Base-by-base conservation (phyloP, 2,888 invertebrate species). In the Polyploca ridens region DNA sequence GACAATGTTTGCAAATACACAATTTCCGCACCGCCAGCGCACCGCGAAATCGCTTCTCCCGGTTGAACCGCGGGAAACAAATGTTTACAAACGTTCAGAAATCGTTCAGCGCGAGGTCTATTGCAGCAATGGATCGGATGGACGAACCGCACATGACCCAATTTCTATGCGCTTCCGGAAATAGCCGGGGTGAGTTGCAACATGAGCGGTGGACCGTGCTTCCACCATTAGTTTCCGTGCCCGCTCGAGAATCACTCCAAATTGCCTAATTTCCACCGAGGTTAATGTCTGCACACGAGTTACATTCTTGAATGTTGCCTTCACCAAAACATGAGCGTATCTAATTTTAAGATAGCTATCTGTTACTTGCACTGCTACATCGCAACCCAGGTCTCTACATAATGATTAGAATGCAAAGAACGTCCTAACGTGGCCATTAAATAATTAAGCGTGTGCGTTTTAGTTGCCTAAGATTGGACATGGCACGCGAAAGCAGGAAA, bases 141-240 rank as follows among this genome's bases (percentile, higher is more conserved):
- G 61, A 66, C 69, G 66, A 72, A 63, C 69, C 69, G 71, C 72
- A 69, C 69, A 69, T 77, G 77, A 75, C 71, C 74, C 77, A 83
- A 82, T 88, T 90, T 85, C 85, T 77, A 86, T 76, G 72, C 78
- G 83, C 71, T 87, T 90, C 90, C 91, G 88, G 87, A 86, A 83
- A 82, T 83, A 83, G 71, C 74, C 78, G 72, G 72, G 75, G 75
- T 73, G 75, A 77, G 83, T 85, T 83, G 82, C 82, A 82, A 84
- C 79, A 79, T 78, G 78, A 62, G 84, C 91, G 79, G 73, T 87
- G 86, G 82, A 84, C 84, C 91, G 88, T 87, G 79, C 80, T 88
- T 91, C 92, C 92, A 87, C 85, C 67, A 79, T 82, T 82, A 82
- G 75, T 69, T 73, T 76, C 66, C 70, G 64, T 64, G 66, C 68